Base-by-base conservation (phyloP, 2,113 vertebrate species). In the Ceuthmochares aereus region DNA sequence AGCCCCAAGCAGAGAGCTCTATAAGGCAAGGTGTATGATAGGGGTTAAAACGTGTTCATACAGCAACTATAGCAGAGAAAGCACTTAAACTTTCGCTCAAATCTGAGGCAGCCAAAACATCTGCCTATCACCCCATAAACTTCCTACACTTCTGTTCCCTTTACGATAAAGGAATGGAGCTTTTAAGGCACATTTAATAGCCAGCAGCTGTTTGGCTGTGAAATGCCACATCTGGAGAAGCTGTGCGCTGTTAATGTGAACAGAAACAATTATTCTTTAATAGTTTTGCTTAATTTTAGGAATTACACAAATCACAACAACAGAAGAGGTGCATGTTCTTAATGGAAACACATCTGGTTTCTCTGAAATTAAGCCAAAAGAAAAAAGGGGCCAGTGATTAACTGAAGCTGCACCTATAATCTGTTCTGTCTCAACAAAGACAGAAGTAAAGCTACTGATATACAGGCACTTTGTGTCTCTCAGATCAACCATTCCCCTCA, bases 81-180 rank as follows among this genome's bases (percentile, higher is more conserved):
- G 81, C 29, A 27, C 87, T 89, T 86, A 85, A 96, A 95, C 75
- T 98, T 96, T 94, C 3, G 3, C 89, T 97, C 56, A 62, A 73
- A 91, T 62, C 32, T 82, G 64, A 80, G 96, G 82, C 36, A 95
- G 94, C 70, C 59, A 90, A 96, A 97, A 97, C 96, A 97, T 98
- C 97, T 98, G 97, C 94, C 95, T 97, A 49, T 96, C 97, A 97
- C 95, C 96, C 94, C 87, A 97, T 98, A 97, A 97, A 98, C 25
- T 10, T 97, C 63, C 93, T 84, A 87, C 69, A 94, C 93, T 96
- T 96, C 89, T 97, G 94, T 90, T 96, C 87, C 92, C 94, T 97
- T 97, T 97, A 97, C 4, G 88, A 97, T 92, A 91, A 93, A 97
- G 86, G 90, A 96, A 96, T 89, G 49, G 55, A 83, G 47, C 79